These are phyloP conservation scores for Littorina saxatilis DNA, from an alignment of 1,140 invertebrate species.

Conservation along the genomic window DNA sequence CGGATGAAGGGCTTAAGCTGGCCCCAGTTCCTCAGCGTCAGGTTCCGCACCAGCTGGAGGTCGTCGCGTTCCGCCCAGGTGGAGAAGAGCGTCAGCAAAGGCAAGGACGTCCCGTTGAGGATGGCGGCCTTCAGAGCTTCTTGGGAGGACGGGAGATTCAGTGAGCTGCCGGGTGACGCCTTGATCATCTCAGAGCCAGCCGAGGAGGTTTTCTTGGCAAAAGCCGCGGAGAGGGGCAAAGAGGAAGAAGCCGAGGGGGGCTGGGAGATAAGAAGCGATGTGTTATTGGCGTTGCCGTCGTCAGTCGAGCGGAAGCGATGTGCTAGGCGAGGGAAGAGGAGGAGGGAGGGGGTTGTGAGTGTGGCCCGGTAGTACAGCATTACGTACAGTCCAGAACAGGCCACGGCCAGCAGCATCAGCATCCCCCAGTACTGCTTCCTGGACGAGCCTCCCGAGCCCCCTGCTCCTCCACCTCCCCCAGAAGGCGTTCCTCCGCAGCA, in stretches of 20 bases:
- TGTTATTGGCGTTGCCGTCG: too few species aligned
- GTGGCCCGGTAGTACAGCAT: constrained; percentile 15
- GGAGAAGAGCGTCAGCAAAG: constrained; percentile 58
- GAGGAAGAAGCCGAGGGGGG: not conserved
- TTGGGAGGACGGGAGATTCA: too few species aligned
- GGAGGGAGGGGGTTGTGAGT: not conserved
- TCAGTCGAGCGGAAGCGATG: not conserved
- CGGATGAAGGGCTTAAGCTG: constrained; percentile 46
- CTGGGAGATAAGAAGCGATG: not conserved
- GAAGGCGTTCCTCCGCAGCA: too few species aligned
- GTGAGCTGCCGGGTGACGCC: too few species aligned
- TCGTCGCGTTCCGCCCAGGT: constrained; percentile 48
- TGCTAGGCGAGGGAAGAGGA: not conserved
- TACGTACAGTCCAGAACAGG: not conserved
- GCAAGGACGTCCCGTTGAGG: not conserved
- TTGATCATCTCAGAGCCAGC: too few species aligned
- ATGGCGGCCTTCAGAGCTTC: constrained; percentile 4
- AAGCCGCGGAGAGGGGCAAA: not conserved
- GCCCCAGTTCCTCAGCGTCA: constrained; percentile 60
- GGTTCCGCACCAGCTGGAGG: constrained; percentile 48
- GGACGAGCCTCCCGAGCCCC: not conserved
- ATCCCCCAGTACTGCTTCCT: constrained; percentile 9
- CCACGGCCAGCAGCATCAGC: not conserved
- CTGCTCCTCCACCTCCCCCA: not conserved
- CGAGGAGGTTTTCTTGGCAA: not conserved